These are phyloP conservation scores for Cercopithecus diana DNA, from an alignment of 2,797 vertebrate species.

Conservation along the genomic window DNA sequence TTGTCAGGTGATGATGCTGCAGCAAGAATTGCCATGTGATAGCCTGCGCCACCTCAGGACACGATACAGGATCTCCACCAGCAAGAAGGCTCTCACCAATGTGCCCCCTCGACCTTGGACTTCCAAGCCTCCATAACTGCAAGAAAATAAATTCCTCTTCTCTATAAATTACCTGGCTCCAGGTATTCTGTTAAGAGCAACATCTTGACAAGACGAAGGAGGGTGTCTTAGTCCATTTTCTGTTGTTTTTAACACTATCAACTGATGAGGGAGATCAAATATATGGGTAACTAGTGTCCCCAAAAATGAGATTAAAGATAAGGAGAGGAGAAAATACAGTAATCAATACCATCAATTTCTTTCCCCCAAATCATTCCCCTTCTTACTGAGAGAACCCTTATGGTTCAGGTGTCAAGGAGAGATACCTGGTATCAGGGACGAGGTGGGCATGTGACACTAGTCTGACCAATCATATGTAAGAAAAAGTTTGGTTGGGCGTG, in stretches of 20 bases:
- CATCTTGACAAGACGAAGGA: too few relatives aligned
- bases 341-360: neutral
- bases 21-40: accelerated
- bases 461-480: neutral
- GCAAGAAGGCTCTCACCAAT: too few relatives aligned
- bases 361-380: neutral
- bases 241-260: neutral
- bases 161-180: too few relatives aligned
- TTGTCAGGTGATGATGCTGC: too few relatives aligned
- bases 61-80: too few relatives aligned
- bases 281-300: neutral
- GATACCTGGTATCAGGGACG: neutral
- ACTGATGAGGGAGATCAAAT: neutral
- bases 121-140: too few relatives aligned
- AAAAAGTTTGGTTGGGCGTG: neutral
- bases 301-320: neutral
- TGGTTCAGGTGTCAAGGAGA: neutral
- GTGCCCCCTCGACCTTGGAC: too few relatives aligned
- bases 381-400: neutral
- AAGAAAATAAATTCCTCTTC: too few relatives aligned
- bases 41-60: too few relatives aligned
- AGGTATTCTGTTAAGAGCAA: too few relatives aligned
- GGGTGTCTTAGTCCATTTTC: too few relatives aligned
- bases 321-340: neutral
- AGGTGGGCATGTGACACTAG: neutral